Evolutionary conservation across 2,797 vertebrate species (phyloP), one percentile per base, ranked within the genome.

Genomic region (Phataginus tetradactyla): DNA sequence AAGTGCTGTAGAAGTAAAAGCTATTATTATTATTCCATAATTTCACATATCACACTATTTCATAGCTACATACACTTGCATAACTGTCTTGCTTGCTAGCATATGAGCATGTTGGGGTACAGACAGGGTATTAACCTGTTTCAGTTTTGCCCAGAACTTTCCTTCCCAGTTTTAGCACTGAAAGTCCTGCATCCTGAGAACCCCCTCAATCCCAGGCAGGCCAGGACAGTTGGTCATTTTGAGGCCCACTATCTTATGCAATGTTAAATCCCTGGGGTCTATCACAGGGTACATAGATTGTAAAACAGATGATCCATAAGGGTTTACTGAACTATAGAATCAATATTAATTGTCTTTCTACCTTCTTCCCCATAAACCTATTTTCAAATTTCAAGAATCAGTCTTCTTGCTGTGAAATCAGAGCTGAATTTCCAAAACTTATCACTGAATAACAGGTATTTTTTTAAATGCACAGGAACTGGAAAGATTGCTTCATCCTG

Each of bases 371-470:
- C 49, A 72, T 66, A 55, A 86, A 61, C 2, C 23, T 15, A 3
- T 34, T 92, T 81, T 84, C 39, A 63, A 51, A 53, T 13, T 86
- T 92, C 77, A 94, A 80, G 96, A 83, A n/a, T 74, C 49, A 86
- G 5, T 68, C 25, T 66, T 83, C 20, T 88, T 83, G 10, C 57
- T 45, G 20, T 59, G 39, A 74, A 95, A 55, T 87, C 63, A 86
- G 75, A 77, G 32, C 23, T 84, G 74, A 93, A 13, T 66, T 94
- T 96, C 85, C 45, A 91, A 90, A 90, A 93, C 17, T 34, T 78
- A 74, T 63, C 53, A 66, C 57, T 72, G 34, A 91, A n/a, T 71
- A 74, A 39, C 45, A 79, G 34, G 11, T 42, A 25, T 91, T 27
- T 61, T 34, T 49, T 45, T 42, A 25, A 88, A 84, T 55, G 59